Conservation (phyloP, 2,797 vertebrate species). For the Lates japonicus region DNA sequence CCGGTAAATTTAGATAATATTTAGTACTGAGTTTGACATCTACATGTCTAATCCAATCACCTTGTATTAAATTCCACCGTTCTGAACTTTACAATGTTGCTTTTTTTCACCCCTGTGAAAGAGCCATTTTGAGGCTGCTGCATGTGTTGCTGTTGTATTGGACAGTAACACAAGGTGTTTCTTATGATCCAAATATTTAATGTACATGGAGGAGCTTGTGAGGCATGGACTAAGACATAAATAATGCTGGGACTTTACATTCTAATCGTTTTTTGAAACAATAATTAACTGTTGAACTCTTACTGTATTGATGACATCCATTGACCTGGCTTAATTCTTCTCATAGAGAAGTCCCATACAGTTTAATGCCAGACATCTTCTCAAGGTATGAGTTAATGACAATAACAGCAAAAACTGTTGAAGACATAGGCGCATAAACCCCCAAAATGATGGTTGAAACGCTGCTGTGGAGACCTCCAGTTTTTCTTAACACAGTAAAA, state of each 20-base stretch:
- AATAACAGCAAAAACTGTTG: neutral
- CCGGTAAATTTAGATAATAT: neutral
- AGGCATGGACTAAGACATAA: no score
- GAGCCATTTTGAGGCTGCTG: neutral
- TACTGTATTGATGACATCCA: no score
- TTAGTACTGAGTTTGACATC: neutral
- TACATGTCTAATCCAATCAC: neutral
- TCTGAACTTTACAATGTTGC: neutral
- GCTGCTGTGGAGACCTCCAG: neutral
- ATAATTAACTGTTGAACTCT: no score
- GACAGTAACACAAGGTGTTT: neutral
- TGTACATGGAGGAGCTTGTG: no score
- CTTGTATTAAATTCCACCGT: neutral
- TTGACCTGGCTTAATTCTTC: neutral
- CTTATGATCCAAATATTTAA: neutral
- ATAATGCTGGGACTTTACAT: no score
- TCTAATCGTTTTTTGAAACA: no score
- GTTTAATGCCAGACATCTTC: neutral
- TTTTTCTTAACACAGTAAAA: neutral
- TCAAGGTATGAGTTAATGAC: neutral
- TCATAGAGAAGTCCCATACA: neutral
- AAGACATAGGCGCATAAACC: no score
- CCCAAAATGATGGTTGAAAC: neutral
- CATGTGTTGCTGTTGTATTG: neutral
- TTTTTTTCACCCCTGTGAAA: neutral